Percentiles rank a stretch among this genome's conserved stretches.
Conservation (phyloP, 2,113 vertebrate genomes). For the Triplophysa rosa region DNA sequence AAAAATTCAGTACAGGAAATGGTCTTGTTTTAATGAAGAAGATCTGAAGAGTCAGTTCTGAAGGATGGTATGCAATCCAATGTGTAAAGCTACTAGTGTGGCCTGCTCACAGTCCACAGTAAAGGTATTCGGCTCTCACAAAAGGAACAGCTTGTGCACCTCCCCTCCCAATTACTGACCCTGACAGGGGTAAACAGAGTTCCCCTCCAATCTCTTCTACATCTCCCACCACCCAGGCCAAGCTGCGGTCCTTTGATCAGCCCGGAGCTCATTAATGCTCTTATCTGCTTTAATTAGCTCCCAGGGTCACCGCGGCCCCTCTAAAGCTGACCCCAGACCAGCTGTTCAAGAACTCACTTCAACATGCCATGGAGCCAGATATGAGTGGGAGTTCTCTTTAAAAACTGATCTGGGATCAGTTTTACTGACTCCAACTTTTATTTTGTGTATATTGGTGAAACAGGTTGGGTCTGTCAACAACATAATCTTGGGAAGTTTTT, state of each 20-base stretch:
- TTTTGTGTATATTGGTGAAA: conserved; percentile 1
- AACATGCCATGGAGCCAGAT: conserved; percentile 19
- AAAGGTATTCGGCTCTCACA: conserved; percentile 45
- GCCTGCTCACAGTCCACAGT: conserved; percentile 19
- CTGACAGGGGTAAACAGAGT: conserved; percentile 53
- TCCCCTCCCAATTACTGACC: conserved; percentile 51
- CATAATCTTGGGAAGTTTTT: conserved; percentile 3
- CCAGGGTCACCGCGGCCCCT: conserved; percentile 50
- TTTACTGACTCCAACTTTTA: conserved; percentile 4
- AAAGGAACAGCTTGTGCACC: conserved; percentile 48
- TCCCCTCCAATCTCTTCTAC: conserved; percentile 27
- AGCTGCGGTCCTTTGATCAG: conserved; percentile 55
- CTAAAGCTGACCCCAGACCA: conserved; percentile 46
- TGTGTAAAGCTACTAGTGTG: conserved; percentile 5
- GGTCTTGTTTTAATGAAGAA: not conserved
- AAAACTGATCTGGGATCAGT: conserved; percentile 7
- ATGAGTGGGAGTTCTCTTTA: conserved; percentile 12
- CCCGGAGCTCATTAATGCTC: conserved; percentile 56
- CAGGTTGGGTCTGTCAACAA: not conserved
- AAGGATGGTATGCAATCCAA: conserved; percentile 9
- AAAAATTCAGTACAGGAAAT: not conserved
- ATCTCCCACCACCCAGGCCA: conserved; percentile 19
- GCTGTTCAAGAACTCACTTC: conserved; percentile 46
- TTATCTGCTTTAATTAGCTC: conserved; percentile 63
- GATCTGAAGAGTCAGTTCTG: not conserved